Evolutionary conservation across 2,888 invertebrate species (phyloP), one percentile per base, ranked within the genome.

Genomic region (Fragum sueziense): DNA sequence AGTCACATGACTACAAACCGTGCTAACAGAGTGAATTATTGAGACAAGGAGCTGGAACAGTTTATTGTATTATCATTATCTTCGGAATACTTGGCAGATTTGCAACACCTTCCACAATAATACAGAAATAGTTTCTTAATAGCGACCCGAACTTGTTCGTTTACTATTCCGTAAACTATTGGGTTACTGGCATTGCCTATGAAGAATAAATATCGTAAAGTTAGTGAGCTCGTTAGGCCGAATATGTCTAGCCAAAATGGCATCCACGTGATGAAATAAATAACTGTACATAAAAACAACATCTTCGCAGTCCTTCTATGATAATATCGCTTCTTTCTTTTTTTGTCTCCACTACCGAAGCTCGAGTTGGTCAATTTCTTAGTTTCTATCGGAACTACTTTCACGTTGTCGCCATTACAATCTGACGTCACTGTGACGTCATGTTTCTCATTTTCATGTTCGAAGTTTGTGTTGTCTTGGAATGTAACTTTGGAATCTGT

Each of bases 181-280:
- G 89, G 87, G 73, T 90, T 90, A 7, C 88, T 86, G 22, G 89
- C 88, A 79, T 90, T 85, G 20, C 87, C 88, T 34, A 90, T 70
- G 69, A 89, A 89, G 75, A 90, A 89, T 72, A 88, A 29, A 72
- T 89, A 89, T 37, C 89, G 70, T 14, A 90, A 69, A 22, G 85
- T 75, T 9, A 87, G 68, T 37, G 84, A 86, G 61, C 86, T 77
- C 4, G 88, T 88, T 22, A 82, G 25, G 31, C 85, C 86, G 71
- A 90, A 90, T 41, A 90, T 85, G 70, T 89, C 89, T n/a, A 90
- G 67, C 88, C 90, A 88, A 76, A 90, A 90, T n/a, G 90, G 90
- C 54, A 90, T 41, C 89, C 89, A 90, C 9, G 89, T 88, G 0
- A 90, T 72, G 7, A 90, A 75, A 70, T 87, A 90, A 4, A 88